Percentiles rank a stretch among this genome's conserved stretches.
Evolutionary conservation across 2,113 vertebrate genomes (phyloP).

Genomic region (Stictonetta naevosa): DNA sequence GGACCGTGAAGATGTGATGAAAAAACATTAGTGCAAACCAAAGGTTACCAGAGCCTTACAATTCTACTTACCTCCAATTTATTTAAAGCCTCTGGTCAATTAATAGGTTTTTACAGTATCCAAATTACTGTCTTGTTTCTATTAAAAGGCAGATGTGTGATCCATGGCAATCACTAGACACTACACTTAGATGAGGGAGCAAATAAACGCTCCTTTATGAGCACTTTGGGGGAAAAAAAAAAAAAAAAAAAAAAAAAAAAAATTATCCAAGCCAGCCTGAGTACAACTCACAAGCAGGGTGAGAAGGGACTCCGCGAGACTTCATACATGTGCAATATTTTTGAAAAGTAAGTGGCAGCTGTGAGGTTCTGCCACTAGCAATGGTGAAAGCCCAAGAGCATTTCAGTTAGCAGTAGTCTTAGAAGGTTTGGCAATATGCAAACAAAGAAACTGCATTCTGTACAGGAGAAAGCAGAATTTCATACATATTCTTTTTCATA

Average conservation of each 20-base stretch:
- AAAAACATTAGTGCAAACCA: background rate
- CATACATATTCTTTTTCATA: background rate
- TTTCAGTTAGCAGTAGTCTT: background rate
- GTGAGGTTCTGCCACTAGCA: background rate
- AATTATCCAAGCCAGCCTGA: background rate
- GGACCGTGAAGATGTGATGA: background rate
- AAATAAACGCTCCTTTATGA: background rate
- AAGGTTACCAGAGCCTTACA: background rate
- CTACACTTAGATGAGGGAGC: background rate
- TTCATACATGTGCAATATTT: background rate
- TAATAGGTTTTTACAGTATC: background rate
- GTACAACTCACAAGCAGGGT: background rate
- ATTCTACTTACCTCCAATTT: background rate
- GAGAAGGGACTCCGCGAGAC: background rate
- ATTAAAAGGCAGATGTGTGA: background rate
- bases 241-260: background rate
- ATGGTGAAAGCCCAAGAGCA: background rate
- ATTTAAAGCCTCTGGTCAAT: background rate
- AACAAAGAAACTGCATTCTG: background rate
- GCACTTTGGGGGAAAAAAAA: too few species aligned
- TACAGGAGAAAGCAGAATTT: background rate
- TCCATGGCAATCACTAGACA: background rate
- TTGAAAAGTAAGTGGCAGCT: background rate
- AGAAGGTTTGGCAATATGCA: background rate
- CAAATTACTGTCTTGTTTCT: background rate